Base-by-base conservation (phyloP, 2,113 vertebrate genomes). In the Epinephelus moara region DNA sequence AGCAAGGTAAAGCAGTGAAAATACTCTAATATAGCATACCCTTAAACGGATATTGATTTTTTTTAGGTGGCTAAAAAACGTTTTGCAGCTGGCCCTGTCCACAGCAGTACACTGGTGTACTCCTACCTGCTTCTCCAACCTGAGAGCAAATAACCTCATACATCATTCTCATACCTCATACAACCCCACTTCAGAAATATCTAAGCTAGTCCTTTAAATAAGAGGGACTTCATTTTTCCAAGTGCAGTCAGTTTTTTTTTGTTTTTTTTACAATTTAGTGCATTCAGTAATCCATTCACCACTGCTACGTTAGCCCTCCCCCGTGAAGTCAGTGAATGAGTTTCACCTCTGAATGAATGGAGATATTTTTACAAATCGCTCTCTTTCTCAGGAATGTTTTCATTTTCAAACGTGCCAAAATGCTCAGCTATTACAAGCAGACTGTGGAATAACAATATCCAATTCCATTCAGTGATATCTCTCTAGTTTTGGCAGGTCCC, bases 331-430 rank as follows among this genome's bases (percentile, higher is more conserved):
- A 60, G 69, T 92, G 87, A 94, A 92, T 91, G 76, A 67, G 59
- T 30, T 62, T 76, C 67, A n/a, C 56, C 14, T 50, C 45, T 81
- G 78, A 81, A 90, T 92, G 93, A 93, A 93, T 91, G 85, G 84
- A 86, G 71, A 88, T 93, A 90, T 93, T 91, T 92, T 89, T 89
- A 85, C 76, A 64, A 76, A 84, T 88, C 61, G 47, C 40, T 52
- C 81, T 82, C 76, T 81, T 88, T 84, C 82, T 88, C 67, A 49
- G 88, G 89, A 92, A 93, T 93, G 92, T 93, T 94, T 94, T 93
- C 80, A 85, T 93, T 93, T 90, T 86, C 45, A 70, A 53, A 86
- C 37, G 53, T 85, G 91, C 88, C 92, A 93, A 90, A 92, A 87
- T 60, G 27, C 78, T 81, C 69, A 63, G 78, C 78, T 85, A 85